Conservation (phyloP, 2,113 vertebrate genomes). For the Phalacrocorax pelagicus region DNA sequence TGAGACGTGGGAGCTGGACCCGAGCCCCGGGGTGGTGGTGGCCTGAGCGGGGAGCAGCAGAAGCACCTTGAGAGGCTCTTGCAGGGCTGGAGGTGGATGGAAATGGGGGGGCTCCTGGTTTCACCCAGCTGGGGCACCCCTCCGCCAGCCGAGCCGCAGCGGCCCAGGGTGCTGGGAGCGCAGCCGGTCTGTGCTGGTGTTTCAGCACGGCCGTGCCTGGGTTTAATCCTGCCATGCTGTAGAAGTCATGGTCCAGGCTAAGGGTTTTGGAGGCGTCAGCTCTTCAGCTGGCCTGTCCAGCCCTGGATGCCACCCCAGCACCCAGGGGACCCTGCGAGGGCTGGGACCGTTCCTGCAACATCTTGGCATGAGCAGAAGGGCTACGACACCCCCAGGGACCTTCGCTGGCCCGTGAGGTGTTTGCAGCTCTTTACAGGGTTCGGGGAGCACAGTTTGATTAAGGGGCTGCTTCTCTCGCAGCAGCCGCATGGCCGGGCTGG, state of each 20-base stretch:
- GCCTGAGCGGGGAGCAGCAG: not conserved
- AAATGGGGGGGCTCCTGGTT: not conserved
- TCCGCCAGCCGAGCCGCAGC: not conserved
- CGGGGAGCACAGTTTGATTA: rapidly evolving
- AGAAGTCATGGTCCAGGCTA: not conserved
- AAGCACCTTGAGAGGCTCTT: not conserved
- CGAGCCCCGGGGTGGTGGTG: not conserved
- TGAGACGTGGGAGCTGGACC: not conserved
- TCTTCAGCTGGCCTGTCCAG: not conserved
- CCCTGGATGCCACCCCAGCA: not conserved
- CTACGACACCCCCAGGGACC: not conserved
- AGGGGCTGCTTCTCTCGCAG: not conserved
- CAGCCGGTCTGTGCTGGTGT: not conserved
- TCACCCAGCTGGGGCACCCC: no score
- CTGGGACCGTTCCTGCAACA: not conserved
- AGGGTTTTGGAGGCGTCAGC: not conserved
- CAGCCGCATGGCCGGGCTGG: not conserved
- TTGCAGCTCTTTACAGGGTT: not conserved
- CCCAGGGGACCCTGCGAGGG: not conserved
- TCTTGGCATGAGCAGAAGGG: not conserved
- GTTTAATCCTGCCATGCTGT: rapidly evolving
- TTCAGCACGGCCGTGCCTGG: not conserved
- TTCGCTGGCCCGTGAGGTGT: not conserved
- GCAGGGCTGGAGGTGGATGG: not conserved
- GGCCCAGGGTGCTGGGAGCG: not conserved